A percentile compares a stretch with the other conserved stretches of the same genome.
These are phyloP conservation scores for Caenorhabditis sinica DNA, from an alignment of 2,888 invertebrate genomes.

Conservation along the genomic window DNA sequence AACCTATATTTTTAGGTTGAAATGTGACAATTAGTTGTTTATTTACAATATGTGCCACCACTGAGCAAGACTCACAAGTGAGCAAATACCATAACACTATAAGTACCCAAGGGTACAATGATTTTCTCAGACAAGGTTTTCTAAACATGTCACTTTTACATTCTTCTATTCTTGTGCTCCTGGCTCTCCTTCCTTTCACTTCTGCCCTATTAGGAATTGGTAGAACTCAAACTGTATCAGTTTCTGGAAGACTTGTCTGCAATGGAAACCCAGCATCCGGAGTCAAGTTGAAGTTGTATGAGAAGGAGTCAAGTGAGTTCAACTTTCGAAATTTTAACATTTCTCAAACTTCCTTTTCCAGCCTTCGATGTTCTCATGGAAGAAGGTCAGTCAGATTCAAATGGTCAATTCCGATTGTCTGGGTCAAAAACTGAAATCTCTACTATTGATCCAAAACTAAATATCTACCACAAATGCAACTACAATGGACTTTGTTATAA, in stretches of 20 bases:
- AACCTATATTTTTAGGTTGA: too few species aligned
- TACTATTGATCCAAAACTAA: constrained; percentile 11
- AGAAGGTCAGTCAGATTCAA: neutral
- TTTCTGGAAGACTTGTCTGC: constrained; percentile 11
- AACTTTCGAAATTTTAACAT: neutral
- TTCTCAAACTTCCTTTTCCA: neutral
- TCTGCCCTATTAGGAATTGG: constrained; percentile 1
- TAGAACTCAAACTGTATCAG: constrained; percentile 4
- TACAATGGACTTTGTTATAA: neutral
- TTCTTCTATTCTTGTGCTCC: too few species aligned
- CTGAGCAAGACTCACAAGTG: too few species aligned
- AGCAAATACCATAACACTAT: too few species aligned
- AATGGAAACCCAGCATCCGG: constrained; percentile 5
- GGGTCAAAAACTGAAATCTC: constrained; percentile 3
- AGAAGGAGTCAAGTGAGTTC: constrained; percentile 16
- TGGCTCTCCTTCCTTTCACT: too few species aligned
- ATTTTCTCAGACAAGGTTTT: too few species aligned
- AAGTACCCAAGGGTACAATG: too few species aligned
- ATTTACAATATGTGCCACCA: too few species aligned
- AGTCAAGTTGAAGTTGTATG: constrained; percentile 19
- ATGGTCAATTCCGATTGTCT: neutral
- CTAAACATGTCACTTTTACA: too few species aligned
- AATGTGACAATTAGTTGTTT: too few species aligned
- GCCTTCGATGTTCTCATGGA: neutral
- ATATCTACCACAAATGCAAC: constrained; percentile 6